Conservation (phyloP, 2,797 vertebrate species). For the Diglossa cyanea region DNA sequence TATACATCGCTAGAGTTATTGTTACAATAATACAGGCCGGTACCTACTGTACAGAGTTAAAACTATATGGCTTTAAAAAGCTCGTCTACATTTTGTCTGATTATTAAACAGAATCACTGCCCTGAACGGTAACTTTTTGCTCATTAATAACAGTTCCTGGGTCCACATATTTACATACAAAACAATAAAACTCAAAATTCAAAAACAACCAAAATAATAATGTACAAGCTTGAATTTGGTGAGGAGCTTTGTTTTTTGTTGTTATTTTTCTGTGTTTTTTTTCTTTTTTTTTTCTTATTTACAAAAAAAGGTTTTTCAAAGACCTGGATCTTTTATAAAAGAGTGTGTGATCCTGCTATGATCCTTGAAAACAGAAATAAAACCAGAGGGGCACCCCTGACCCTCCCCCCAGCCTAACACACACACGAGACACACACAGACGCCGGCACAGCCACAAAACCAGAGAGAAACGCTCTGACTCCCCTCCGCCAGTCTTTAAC, state of each 20-base stretch:
- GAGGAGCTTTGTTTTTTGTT: slow-evolving; percentile 80
- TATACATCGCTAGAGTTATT: slow-evolving; percentile 98
- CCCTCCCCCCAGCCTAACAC: slow-evolving; percentile 46
- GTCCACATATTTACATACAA: slow-evolving; percentile 97
- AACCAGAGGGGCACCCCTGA: slow-evolving; percentile 38
- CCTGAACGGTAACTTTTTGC: slow-evolving; percentile 95
- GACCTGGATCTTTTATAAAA: slow-evolving; percentile 80
- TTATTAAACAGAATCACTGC: slow-evolving; percentile 90
- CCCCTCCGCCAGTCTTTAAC: slow-evolving; percentile 28
- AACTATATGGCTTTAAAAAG: slow-evolving; percentile 99
- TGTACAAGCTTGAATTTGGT: slow-evolving; percentile 94
- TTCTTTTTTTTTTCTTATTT: slow-evolving; percentile 49
- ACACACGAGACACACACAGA: background rate
- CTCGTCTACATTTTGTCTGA: slow-evolving; percentile 92
- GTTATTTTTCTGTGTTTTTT: background rate
- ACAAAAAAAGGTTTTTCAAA: slow-evolving; percentile 76
- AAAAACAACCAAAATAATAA: slow-evolving; percentile 80
- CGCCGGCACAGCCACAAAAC: background rate
- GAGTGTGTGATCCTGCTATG: slow-evolving; percentile 72
- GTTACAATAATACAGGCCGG: slow-evolving; percentile 97
- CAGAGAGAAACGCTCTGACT: slow-evolving; percentile 56
- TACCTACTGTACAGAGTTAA: slow-evolving; percentile 98
- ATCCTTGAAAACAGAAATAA: slow-evolving; percentile 66
- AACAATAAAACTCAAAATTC: slow-evolving; percentile 83
- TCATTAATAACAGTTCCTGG: slow-evolving; percentile 96